Evolutionary conservation across 2,797 vertebrate genomes (phyloP), one percentile per base, ranked within the genome.

Genomic region (Sebastes kiyomatsui): DNA sequence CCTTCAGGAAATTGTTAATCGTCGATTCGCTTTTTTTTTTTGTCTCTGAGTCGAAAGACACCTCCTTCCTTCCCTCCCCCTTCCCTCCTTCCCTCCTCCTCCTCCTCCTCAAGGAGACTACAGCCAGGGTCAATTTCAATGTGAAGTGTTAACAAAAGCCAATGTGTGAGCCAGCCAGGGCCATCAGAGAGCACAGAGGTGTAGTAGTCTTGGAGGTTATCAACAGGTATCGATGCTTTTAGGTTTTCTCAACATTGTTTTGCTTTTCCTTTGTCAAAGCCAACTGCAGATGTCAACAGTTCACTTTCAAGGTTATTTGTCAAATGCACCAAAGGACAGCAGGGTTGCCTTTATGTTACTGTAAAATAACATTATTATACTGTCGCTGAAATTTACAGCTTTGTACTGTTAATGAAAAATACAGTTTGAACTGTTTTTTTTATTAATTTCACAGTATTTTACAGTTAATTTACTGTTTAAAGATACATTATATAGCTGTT

Each of bases 1-100:
- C 95, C 92, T 92, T 93, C 97, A 97, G 97, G 97, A 98, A 98
- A 97, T 96, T 91, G 96, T 96, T 96, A 93, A 96, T 97, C 95
- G 95, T 92, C 89, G 90, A 94, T 88, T 92, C 72, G 66, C 92
- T 92, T 93, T 86, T 88, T 72, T 93, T 81, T 92, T 89, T 92
- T 87, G 93, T 91, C 81, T 85, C 66, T 30, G 35, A 35, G 22
- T 38, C 90, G 81, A 94, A 93, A 95, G 96, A 97, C 83, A 95
- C 89, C 92, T 84, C 95, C 82, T 38, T 22, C 64, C 12, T 22
- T 22, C 22, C 69, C 30, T 7, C 85, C 94, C 85, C 89, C 92
- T 0, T 38, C 35, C 35, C 13, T 38, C 38, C 14, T 46, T 89
- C 86, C 93, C 87, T 90, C 91, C 93, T 23, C 30, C 75, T 23